Base-by-base conservation (phyloP, 2,113 vertebrate species). In the Pelobates fuscus region DNA sequence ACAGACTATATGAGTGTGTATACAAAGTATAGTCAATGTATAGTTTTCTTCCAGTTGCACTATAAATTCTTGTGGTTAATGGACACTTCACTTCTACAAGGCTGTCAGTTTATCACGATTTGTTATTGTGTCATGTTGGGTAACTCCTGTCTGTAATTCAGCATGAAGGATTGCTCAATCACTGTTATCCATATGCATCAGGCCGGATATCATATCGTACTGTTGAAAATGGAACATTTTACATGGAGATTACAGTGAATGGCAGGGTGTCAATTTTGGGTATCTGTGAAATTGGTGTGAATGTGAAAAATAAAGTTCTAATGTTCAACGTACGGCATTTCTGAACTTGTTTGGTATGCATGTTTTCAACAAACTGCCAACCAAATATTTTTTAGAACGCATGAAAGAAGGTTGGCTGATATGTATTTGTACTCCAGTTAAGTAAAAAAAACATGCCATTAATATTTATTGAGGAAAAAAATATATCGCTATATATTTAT, bases 141-240 rank as follows among this genome's bases (percentile, higher is more conserved):
- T 68, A 76, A 76, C 73, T 76, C 37, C n/a, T 65, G 71, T 41
- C 62, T 66, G 21, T 76, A 76, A 76, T 76, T 60, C 26, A 61
- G 61, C 65, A 49, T 76, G 44, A 76, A 76, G 65, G 55, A 68
- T 68, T 68, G 55, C 65, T 76, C 65, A 76, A 76, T 76, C 73
- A 52, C 57, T 68, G 73, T 76, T 76, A 76, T 76, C 73, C 73
- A 61, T 76, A 76, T 68, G 73, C 64, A 68, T 59, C 73, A 76
- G 68, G 73, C 73, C 73, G 73, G 73, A 76, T 67, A 68, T 76
- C 67, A 68, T 68, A 43, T 52, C 23, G 65, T 49, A 76, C 64
- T 76, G 73, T 76, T 76, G 73, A 76, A 76, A 76, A 76, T 76
- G 43, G 55, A 52, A 52, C 37, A 76, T 76, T 76, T 76, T 61